A percentile compares a stretch with the other conserved stretches of the same genome.
phyloP scores from a whole-genome alignment of 1,140 invertebrate species.

The Frieseomelitta varia region DNA sequence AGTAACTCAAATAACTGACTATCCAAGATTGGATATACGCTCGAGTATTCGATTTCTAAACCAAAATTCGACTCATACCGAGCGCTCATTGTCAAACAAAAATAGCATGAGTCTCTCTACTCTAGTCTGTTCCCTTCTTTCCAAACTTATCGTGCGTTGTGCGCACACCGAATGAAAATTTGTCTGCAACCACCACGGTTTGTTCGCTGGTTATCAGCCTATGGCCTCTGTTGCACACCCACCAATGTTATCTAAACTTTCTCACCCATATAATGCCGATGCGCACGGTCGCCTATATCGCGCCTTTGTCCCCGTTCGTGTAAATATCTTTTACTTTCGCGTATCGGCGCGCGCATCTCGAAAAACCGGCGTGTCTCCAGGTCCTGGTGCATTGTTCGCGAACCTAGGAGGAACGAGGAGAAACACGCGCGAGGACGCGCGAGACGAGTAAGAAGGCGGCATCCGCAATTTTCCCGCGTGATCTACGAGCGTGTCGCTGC shows the following conservation, averaged over 20 bases:
- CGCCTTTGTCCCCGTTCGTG: constrained; percentile 35
- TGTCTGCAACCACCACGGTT: constrained; percentile 34
- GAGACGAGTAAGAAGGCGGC: not conserved
- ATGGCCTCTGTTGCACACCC: constrained; percentile 2
- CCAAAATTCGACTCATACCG: too few relatives aligned
- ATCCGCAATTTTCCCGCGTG: constrained; percentile 53
- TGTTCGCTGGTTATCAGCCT: constrained; percentile 49
- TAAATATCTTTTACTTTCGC: constrained; percentile 50
- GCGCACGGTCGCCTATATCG: not conserved
- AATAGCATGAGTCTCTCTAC: too few relatives aligned
- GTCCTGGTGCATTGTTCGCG: constrained; percentile 20
- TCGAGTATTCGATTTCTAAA: too few relatives aligned
- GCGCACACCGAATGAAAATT: constrained; percentile 42
- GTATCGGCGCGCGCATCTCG: constrained; percentile 34
- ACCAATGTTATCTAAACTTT: constrained; percentile 33
- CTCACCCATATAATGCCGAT: not conserved
- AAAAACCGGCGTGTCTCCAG: constrained; percentile 41
- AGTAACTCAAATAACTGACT: too few relatives aligned
- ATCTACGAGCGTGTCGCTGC: not conserved
- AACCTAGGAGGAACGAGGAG: not conserved
- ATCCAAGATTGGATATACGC: too few relatives aligned
- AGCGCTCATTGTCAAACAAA: too few relatives aligned
- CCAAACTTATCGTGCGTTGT: constrained; percentile 36
- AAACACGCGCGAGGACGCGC: too few relatives aligned
- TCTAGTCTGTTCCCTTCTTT: not conserved